phyloP scores from a whole-genome alignment of 1,140 invertebrate genomes.

The Bursaphelenchus mucronatus region DNA sequence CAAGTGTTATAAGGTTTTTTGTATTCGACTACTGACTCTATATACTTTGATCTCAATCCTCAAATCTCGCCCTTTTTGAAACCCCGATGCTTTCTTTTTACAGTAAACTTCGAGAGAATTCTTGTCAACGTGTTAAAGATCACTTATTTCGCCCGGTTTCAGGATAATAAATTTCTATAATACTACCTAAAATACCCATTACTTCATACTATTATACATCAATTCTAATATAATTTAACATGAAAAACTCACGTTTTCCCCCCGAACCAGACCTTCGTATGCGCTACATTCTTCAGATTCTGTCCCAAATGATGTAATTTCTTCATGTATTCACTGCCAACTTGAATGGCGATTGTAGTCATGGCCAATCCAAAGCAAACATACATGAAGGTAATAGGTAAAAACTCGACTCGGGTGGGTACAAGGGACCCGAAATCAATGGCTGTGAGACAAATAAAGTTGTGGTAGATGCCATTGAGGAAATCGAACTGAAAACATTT shows the following conservation, averaged over 20 bases:
- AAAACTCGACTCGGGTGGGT: constrained; percentile 34
- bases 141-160: no score
- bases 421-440: constrained; percentile 53
- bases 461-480: constrained; percentile 51
- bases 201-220: no score
- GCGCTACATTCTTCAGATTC: constrained; percentile 49
- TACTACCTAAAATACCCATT: no score
- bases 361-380: constrained; percentile 53
- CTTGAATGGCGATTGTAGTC: constrained; percentile 52
- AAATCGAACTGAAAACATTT: constrained; percentile 44
- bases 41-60: no score
- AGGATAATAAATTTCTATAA: no score
- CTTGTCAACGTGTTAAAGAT: no score
- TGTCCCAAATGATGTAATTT: constrained; percentile 50
- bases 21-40: no score
- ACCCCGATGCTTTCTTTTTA: no score
- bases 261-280: constrained; percentile 51
- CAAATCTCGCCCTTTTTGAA: no score
- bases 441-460: constrained; percentile 51
- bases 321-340: constrained; percentile 48
- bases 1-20: no score
- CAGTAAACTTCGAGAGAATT: no score
- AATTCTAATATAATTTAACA: constrained; percentile 8
- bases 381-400: constrained; percentile 54
- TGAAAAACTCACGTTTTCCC: constrained; percentile 45